These are phyloP conservation scores for Lycopodina hypogea DNA, from an alignment of 37 sponge, comb jelly and placozoan genomes.

Conservation along the genomic window DNA sequence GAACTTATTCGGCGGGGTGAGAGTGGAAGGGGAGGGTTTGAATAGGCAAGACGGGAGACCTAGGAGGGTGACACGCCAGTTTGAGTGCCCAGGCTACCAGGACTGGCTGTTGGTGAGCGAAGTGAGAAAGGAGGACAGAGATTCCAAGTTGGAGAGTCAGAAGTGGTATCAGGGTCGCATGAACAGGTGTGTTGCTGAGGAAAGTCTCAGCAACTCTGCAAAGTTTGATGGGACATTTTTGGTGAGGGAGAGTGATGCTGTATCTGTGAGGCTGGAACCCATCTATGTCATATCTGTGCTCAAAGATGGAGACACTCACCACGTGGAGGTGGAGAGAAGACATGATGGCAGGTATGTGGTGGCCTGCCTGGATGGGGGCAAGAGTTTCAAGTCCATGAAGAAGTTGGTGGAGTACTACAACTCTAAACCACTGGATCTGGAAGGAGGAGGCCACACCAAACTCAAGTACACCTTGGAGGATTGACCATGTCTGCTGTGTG, in stretches of 20 bases:
- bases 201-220: slow-evolving; percentile 7
- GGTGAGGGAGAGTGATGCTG: slow-evolving; percentile 36
- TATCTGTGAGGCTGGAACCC: slow-evolving; percentile 6
- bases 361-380: background rate
- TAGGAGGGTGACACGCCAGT: background rate
- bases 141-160: background rate
- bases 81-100: background rate
- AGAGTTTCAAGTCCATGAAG: slow-evolving; percentile 19
- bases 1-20: background rate
- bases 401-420: slow-evolving; percentile 31
- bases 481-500: slow-evolving; percentile 1
- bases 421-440: slow-evolving; percentile 19
- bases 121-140: background rate
- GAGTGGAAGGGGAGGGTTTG: background rate
- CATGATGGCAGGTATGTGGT: slow-evolving; percentile 18
- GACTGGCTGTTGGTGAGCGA: slow-evolving; percentile 28
- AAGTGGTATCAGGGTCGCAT: slow-evolving; percentile 18
- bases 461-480: slow-evolving; percentile 21
- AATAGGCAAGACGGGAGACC: background rate
- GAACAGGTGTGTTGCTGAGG: slow-evolving; percentile 25
- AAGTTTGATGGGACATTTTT: slow-evolving; percentile 38
- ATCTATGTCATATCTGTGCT: slow-evolving; percentile 25
- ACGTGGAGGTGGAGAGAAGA: slow-evolving; percentile 13
- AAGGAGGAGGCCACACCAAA: slow-evolving; percentile 26
- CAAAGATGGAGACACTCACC: slow-evolving; percentile 17